Percentiles rank a stretch among this genome's conserved stretches.
These are phyloP conservation scores for Rhabditoides inermis DNA, from an alignment of 2,888 invertebrate species.

Conservation along the genomic window DNA sequence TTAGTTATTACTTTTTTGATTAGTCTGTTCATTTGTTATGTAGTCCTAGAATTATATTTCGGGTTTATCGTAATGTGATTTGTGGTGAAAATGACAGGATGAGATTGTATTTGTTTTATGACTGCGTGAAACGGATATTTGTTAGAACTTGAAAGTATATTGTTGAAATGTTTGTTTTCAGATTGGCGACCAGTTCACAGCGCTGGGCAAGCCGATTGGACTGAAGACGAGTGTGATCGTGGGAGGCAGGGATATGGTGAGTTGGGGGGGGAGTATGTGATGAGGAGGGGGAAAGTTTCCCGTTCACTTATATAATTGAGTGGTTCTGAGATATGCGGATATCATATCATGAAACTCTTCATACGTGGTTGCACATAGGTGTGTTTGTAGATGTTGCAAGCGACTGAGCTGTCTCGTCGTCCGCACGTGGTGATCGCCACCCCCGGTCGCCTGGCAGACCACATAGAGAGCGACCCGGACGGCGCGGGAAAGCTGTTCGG, in stretches of 20 bases:
- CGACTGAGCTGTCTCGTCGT: conserved; percentile 69
- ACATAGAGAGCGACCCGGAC: conserved; percentile 66
- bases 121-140: background rate
- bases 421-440: conserved; percentile 94
- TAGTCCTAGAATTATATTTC: no score
- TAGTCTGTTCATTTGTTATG: no score
- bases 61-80: no score
- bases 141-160: no score
- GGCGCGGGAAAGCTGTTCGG: conserved; percentile 60
- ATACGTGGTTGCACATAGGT: no score
- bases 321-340: no score
- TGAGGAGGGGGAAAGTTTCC: no score
- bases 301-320: no score
- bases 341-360: no score
- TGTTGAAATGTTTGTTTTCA: no score
- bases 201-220: conserved; percentile 78
- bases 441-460: conserved; percentile 86
- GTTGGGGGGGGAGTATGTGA: conserved; percentile 11
- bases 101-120: background rate
- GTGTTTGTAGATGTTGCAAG: conserved; percentile 65
- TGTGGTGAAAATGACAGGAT: no score
- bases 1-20: no score
- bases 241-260: conserved; percentile 59
- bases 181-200: conserved; percentile 86
- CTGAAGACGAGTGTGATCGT: conserved; percentile 76